These are phyloP conservation scores for Alaudala cheleensis DNA, from an alignment of 2,113 vertebrate species.

Conservation along the genomic window DNA sequence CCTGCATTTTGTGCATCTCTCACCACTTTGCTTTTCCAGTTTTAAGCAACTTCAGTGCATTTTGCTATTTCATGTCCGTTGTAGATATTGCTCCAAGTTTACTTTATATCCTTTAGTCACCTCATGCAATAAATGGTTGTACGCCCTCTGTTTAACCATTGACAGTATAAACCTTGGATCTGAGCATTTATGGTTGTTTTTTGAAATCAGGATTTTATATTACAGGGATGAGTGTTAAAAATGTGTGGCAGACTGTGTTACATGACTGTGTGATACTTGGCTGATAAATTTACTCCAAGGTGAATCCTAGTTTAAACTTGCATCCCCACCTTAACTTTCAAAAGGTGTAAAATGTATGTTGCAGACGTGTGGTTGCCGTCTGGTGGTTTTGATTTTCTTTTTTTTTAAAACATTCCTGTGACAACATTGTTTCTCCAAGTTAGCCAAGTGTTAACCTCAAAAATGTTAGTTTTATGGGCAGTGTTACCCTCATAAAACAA, in stretches of 20 bases:
- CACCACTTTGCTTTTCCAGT: conserved; percentile 55
- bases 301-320: not conserved
- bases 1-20: conserved; percentile 15
- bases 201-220: not conserved
- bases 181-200: conserved; percentile 1
- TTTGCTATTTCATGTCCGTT: conserved; percentile 36
- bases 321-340: not conserved
- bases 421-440: conserved; percentile 50
- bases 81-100: conserved; percentile 28
- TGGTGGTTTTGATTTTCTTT: not conserved
- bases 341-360: not conserved
- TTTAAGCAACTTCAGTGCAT: conserved; percentile 42
- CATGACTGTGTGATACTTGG: not conserved
- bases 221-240: not conserved
- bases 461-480: conserved; percentile 53
- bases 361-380: not conserved
- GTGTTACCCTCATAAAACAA: conserved; percentile 59
- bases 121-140: not conserved
- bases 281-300: not conserved
- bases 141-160: conserved; percentile 2
- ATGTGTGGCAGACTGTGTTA: not conserved
- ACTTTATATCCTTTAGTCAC: conserved; percentile 16
- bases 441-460: conserved; percentile 56
- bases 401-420: not conserved
- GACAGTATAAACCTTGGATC: conserved; percentile 4